Percentiles rank a stretch among this genome's conserved stretches.
Conservation (phyloP, 2,113 vertebrate genomes). For the Perca fluviatilis region DNA sequence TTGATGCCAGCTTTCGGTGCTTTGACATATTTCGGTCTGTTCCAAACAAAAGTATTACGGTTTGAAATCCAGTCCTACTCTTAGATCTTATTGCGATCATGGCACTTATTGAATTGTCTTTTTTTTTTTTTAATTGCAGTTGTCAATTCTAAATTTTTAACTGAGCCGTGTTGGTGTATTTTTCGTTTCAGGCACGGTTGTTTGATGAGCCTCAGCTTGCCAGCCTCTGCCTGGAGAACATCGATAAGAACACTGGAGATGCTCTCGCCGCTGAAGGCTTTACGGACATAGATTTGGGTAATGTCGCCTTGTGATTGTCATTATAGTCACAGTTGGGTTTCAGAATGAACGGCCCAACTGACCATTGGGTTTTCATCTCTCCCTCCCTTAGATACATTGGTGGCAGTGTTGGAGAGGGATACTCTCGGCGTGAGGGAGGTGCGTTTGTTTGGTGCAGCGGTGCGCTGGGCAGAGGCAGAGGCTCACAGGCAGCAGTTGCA, state of each 20-base stretch:
- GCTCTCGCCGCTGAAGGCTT: conserved; percentile 96
- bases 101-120: too few relatives aligned
- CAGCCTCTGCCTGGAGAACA: conserved; percentile 96
- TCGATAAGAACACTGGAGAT: conserved; percentile 96
- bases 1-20: not conserved
- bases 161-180: not conserved
- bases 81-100: not conserved
- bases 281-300: conserved; percentile 96
- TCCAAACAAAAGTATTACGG: not conserved
- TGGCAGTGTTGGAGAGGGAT: conserved; percentile 95
- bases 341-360: not conserved
- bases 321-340: not conserved
- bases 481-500: conserved; percentile 95
- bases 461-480: conserved; percentile 96
- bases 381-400: conserved; percentile 89
- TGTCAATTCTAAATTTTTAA: conserved; percentile 1
- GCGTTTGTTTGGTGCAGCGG: conserved; percentile 92
- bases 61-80: not conserved
- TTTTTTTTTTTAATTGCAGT: too few relatives aligned
- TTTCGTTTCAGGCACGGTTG: conserved; percentile 88
- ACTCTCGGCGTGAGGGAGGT: conserved; percentile 96
- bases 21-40: not conserved
- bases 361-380: not conserved
- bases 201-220: conserved; percentile 98
- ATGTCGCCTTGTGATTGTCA: not conserved